Conservation (phyloP, 2,888 invertebrate genomes). For the Acrocera orbiculus region DNA sequence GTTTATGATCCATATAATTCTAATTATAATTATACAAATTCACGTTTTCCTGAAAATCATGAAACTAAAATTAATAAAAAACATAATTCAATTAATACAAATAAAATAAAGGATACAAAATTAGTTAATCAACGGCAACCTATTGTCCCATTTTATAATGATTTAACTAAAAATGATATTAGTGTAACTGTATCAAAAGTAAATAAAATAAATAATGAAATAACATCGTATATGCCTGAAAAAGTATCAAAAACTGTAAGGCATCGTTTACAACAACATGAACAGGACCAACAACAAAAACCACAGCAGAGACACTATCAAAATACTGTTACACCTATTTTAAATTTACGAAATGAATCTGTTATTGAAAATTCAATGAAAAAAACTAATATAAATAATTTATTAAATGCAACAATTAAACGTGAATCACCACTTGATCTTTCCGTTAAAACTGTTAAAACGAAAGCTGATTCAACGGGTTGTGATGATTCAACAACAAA, state of each 20-base stretch:
- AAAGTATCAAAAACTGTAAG: no score
- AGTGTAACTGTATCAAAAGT: conserved; percentile 11
- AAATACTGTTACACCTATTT: no score
- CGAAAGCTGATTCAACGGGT: conserved; percentile 74
- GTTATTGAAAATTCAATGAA: no score
- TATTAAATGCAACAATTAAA: no score
- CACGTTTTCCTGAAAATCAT: conserved; percentile 4
- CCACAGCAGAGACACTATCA: no score
- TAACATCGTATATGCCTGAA: no score
- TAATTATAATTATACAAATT: neutral
- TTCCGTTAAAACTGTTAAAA: conserved; percentile 75
- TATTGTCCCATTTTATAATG: conserved; percentile 7
- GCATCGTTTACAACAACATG: no score
- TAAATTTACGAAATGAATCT: no score
- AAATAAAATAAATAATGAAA: no score
- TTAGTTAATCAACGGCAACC: conserved; percentile 4
- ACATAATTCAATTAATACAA: neutral
- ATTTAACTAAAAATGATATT: conserved; percentile 8
- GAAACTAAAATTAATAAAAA: neutral
- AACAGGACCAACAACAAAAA: no score
- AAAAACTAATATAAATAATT: no score
- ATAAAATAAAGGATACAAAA: conserved; percentile 4
- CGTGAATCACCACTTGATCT: conserved; percentile 57
- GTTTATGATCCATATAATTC: neutral
- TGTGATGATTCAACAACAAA: conserved; percentile 35